These are phyloP conservation scores for Catagonus wagneri DNA, from an alignment of 2,113 vertebrate genomes.

Conservation along the genomic window DNA sequence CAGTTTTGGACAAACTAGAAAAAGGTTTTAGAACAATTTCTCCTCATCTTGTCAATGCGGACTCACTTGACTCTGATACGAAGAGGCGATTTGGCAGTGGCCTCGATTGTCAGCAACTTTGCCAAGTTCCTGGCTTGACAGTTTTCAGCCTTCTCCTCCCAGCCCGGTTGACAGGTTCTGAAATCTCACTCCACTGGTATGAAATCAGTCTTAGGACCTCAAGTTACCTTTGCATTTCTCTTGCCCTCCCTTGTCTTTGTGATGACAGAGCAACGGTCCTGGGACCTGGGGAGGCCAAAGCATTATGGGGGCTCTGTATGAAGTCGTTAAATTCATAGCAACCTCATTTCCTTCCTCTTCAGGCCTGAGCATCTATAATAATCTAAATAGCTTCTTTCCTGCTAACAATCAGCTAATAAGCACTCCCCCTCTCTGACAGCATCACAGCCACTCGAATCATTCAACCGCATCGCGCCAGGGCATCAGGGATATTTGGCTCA, in stretches of 20 bases:
- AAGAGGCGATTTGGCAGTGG: background rate
- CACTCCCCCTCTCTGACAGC: background rate
- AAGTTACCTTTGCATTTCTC: background rate
- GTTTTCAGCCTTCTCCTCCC: background rate
- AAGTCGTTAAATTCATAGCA: background rate
- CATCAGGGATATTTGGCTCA: background rate
- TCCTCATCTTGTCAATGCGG: background rate
- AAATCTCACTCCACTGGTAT: background rate
- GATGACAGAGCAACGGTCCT: background rate
- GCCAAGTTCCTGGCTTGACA: conserved; percentile 24
- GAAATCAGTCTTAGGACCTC: conserved; percentile 45
- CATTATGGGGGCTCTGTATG: background rate
- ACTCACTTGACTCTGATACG: conserved; percentile 29
- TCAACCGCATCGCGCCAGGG: background rate
- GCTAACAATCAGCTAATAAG: conserved; percentile 52
- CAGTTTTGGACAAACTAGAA: background rate
- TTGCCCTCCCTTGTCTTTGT: background rate
- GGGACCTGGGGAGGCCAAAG: background rate
- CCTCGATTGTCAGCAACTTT: background rate
- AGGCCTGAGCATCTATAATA: background rate
- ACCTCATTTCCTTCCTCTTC: background rate
- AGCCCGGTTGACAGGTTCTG: background rate
- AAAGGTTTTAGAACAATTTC: background rate
- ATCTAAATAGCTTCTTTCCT: conserved; percentile 27
- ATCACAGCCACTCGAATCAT: conserved; percentile 57